Evolutionary conservation across 1,140 invertebrate genomes (phyloP), one percentile per base, ranked within the genome.

Genomic region (Drosophila nebulosa): DNA sequence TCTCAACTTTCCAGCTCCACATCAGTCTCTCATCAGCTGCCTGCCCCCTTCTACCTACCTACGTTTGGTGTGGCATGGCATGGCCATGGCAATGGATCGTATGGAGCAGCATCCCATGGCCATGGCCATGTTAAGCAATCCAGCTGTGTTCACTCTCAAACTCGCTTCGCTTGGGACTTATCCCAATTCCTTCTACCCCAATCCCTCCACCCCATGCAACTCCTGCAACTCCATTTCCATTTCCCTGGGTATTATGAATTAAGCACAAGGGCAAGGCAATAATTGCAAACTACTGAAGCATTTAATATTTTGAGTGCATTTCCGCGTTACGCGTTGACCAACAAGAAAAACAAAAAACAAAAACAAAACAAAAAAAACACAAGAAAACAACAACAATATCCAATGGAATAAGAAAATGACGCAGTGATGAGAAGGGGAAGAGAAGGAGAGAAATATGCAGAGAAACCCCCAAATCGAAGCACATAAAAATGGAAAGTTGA

Each of bases 241-340:
- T 12, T 24, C 30, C 26, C 24, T 51, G 57, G 55, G 80, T 64
- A 80, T 85, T 86, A 86, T 86, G 79, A 86, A 88, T 88, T 88
- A 88, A 86, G 83, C 78, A 72, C 27, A 81, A 81, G 52, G 26
- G 24, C 27, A 30, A 52, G 50, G 53, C 62, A 86, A 88, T 86
- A 86, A 88, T 83, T 86, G 83, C 84, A 83, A 86, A 83, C 83
- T 83, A 65, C 83, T 88, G 83, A 88, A 88, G 83, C 83, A 86
- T 86, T 86, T 86, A 86, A 86, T 86, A 86, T 86, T 86, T 86
- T 86, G 83, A 86, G 83, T 88, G 83, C 83, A 86, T 86, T 86
- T 86, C 71, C 83, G 83, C 78, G 81, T 86, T 71, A 66, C 70
- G 64, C 58, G 81, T 35, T 64, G 61, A 60, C 67, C 46, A 59